Evolutionary conservation across 2,113 vertebrate species (phyloP), one percentile per base, ranked within the genome.

Genomic region (Tamias sibiricus): DNA sequence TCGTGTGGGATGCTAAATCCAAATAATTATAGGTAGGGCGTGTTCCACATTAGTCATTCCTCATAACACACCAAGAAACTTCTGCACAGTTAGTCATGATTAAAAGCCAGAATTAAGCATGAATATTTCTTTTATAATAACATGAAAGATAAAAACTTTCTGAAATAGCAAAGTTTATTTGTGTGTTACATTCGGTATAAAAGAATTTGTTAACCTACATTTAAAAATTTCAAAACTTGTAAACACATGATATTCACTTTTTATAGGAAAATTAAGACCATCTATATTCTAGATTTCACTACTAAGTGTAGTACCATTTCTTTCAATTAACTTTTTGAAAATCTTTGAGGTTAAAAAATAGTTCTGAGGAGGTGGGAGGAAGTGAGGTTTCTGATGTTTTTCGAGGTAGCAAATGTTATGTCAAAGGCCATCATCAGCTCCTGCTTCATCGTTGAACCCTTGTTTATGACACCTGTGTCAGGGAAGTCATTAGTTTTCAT

Each of bases 41-140:
- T 2, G 14, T 0, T 14, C 1, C 12, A 57, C 0, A 0, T 40
- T 20, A 26, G 9, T 32, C 62, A 28, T 81, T 72, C 13, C 11
- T 91, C 4, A 16, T 37, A 71, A 30, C 42, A 35, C 3, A 14
- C 1, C 1, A 77, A 68, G 49, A 88, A 62, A 71, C 35, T 40
- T 68, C 14, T 77, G 20, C 28, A 64, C 12, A 30, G 6, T 57
- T 14, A 24, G 22, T 9, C 17, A 47, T 76, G 35, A 69, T 26
- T 68, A 16, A 59, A 83, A 52, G 14, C 35, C 47, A 77, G 22
- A 83, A 64, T 66, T 26, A 77, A 83, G 62, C 12, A 10, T 71
- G 77, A 77, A 26, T 71, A 52, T 84, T 96, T 89, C 14, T 68
- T 94, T 91, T 75, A 28, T 9, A 83, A 72, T 37, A 11, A 28